Percentiles rank a stretch among this genome's conserved stretches.
These are phyloP conservation scores for Habroteleia sp. DNA, from an alignment of 2,888 invertebrate species.

Conservation along the genomic window DNA sequence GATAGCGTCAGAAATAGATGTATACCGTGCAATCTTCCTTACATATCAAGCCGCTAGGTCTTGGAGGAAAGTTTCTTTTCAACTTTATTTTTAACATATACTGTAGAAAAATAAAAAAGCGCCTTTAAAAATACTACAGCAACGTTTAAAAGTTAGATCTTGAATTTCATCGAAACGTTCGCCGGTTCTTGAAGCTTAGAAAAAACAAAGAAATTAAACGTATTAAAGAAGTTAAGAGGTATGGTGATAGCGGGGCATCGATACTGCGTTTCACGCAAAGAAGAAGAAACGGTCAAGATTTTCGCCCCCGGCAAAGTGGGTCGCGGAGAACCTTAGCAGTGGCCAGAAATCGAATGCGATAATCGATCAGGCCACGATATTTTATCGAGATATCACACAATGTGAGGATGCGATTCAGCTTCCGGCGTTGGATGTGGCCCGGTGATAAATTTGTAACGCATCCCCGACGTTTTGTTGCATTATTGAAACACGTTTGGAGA, in stretches of 20 bases:
- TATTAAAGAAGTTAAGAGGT: too few species aligned
- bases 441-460: constrained; percentile 69
- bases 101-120: constrained; percentile 42
- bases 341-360: constrained; percentile 73
- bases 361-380: constrained; percentile 73
- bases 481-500: constrained; percentile 51
- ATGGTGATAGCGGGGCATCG: constrained; percentile 26
- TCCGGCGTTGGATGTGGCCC: constrained; percentile 61
- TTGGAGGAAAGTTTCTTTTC: constrained; percentile 31
- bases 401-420: constrained; percentile 59
- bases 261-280: constrained; percentile 35
- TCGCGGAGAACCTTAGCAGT: constrained; percentile 60
- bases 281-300: constrained; percentile 50
- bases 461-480: constrained; percentile 49
- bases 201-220: constrained; percentile 35
- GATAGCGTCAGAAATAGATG: constrained; percentile 48
- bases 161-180: constrained; percentile 31
- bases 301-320: constrained; percentile 54
- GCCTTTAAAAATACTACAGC: too few species aligned
- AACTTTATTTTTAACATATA: constrained; percentile 36
- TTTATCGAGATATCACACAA: constrained; percentile 71
- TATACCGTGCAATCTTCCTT: constrained; percentile 53
- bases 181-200: constrained; percentile 21
- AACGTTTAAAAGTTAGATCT: constrained; percentile 46
- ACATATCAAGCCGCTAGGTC: constrained; percentile 46